Evolutionary conservation across 2,888 invertebrate genomes (phyloP).

Genomic region (Syritta pipiens): DNA sequence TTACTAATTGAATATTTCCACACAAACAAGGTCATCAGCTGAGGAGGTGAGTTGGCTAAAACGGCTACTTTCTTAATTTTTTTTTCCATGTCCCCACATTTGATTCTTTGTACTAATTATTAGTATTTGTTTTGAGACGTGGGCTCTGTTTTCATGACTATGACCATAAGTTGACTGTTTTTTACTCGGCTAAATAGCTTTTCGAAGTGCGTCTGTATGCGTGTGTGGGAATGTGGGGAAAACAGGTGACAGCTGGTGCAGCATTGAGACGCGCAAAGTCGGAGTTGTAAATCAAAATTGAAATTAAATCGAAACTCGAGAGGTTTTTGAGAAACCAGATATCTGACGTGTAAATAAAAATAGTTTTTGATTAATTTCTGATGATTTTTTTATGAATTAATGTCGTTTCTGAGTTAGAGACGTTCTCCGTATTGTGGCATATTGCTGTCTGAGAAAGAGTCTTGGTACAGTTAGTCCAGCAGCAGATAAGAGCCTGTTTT

Average conservation of each 20-base stretch:
- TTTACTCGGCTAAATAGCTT: slow-evolving; percentile 3
- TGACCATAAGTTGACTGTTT: slow-evolving; percentile 1
- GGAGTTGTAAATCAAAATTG: slow-evolving; percentile 1
- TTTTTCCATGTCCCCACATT: background rate
- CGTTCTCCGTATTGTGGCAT: no score
- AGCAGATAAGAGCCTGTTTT: no score
- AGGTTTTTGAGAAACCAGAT: no score
- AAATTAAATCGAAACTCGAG: background rate
- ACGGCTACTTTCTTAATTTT: background rate
- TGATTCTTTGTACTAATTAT: background rate
- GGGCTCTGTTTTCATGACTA: slow-evolving; percentile 7
- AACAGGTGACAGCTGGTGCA: slow-evolving; percentile 16
- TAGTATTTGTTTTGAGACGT: background rate
- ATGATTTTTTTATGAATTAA: no score
- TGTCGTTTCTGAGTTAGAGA: no score
- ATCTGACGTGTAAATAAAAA: no score
- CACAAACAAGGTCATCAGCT: background rate
- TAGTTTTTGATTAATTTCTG: no score
- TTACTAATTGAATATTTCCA: no score
- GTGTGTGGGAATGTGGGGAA: slow-evolving; percentile 13
- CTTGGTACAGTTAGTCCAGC: no score
- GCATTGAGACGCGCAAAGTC: slow-evolving; percentile 6
- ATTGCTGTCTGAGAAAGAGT: no score
- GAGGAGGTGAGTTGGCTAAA: background rate
- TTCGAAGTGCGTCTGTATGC: no score